These are phyloP conservation scores for Gallinago nigripennis DNA, from an alignment of 2,797 vertebrate genomes.

Conservation along the genomic window DNA sequence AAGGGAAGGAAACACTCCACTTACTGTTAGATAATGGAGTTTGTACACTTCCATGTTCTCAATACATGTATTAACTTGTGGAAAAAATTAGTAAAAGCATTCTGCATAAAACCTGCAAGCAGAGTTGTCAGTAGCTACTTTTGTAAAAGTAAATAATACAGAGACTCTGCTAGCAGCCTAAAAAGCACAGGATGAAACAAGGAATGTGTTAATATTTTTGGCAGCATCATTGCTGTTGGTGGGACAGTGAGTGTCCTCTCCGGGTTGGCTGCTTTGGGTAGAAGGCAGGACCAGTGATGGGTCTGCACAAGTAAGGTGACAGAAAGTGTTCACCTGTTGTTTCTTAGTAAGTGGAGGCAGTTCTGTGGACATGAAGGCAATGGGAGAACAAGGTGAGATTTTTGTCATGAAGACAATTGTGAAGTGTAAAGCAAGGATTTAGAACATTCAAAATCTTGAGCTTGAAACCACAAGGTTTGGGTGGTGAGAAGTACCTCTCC, in stretches of 20 bases:
- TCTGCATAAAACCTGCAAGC: background rate
- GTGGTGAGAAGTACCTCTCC: background rate
- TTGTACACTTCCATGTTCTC: slow-evolving; percentile 5
- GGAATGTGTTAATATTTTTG: background rate
- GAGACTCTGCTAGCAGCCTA: background rate
- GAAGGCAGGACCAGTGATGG: accelerated
- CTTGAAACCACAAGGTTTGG: background rate
- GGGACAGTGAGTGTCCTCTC: background rate
- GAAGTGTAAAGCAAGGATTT: background rate
- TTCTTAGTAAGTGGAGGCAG: background rate
- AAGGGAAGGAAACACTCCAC: background rate
- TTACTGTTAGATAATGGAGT: background rate
- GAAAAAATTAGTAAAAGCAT: background rate
- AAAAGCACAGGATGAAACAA: background rate
- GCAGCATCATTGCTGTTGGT: background rate
- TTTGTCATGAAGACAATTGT: background rate
- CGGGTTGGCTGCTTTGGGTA: background rate
- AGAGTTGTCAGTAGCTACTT: background rate
- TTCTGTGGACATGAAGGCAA: background rate
- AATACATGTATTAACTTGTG: background rate
- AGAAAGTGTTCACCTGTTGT: background rate
- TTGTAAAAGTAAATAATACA: background rate
- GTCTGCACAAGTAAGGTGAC: background rate
- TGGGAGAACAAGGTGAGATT: background rate
- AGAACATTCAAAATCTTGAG: background rate